These are phyloP conservation scores for Heterodera schachtii DNA, from an alignment of 1,140 invertebrate genomes.

Conservation along the genomic window DNA sequence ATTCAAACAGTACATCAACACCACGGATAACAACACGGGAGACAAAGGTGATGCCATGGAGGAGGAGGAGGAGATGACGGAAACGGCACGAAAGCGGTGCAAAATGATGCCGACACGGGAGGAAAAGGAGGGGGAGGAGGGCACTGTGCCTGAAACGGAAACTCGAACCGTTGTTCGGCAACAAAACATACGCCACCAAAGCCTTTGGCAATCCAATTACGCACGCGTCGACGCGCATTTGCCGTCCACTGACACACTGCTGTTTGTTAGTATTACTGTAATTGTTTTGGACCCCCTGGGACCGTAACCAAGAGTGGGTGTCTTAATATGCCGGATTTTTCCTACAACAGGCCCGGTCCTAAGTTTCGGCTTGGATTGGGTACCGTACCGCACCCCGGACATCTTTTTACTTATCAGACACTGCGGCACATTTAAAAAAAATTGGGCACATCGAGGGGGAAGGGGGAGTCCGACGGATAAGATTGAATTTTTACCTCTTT, in stretches of 20 bases:
- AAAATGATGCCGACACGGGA: constrained; percentile 12
- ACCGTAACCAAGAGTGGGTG: no score
- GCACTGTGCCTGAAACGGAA: background rate
- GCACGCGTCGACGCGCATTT: constrained; percentile 29
- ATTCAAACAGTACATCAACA: constrained; percentile 43
- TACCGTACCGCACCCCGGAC: no score
- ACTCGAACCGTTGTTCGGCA: background rate
- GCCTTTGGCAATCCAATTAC: constrained; percentile 39
- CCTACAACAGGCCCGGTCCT: no score
- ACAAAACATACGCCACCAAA: background rate
- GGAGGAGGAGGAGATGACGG: constrained; percentile 18
- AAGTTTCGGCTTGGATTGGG: no score
- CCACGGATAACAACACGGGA: no score
- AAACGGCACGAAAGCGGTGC: constrained; percentile 31
- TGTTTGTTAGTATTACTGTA: constrained; percentile 22
- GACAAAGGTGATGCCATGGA: background rate
- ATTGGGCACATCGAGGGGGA: no score
- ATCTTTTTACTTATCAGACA: no score
- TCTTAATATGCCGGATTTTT: no score
- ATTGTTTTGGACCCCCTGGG: no score
- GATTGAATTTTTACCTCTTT: no score
- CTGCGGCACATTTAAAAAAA: no score
- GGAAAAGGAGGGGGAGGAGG: background rate
- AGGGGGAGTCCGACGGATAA: no score
- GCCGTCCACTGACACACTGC: constrained; percentile 23